phyloP scores from a whole-genome alignment of 1,140 invertebrate genomes.

The Leucophenga varia region DNA sequence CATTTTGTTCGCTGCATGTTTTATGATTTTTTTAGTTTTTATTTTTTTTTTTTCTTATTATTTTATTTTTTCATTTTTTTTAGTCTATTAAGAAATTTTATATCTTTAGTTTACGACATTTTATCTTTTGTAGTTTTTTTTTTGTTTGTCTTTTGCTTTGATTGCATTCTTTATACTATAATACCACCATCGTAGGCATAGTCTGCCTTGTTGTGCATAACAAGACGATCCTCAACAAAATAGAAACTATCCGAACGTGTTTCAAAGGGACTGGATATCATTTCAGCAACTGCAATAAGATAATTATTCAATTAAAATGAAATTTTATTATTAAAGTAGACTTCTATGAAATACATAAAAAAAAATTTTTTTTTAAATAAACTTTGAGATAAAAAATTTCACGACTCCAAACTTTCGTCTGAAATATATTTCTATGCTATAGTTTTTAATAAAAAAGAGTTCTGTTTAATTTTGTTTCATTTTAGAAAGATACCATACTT shows the following conservation, averaged over 20 bases:
- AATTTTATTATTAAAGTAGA: conserved; percentile 1
- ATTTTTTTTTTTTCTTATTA: too few relatives aligned
- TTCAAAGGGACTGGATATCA: conserved; percentile 94
- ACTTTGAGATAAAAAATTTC: too few relatives aligned
- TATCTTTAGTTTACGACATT: too few relatives aligned
- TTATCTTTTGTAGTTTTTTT: conserved; percentile 13
- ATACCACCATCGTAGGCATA: conserved; percentile 55
- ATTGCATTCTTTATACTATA: conserved; percentile 31
- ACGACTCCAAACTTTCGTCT: too few relatives aligned
- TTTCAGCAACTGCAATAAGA: conserved; percentile 82
- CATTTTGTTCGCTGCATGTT: conserved; percentile 12
- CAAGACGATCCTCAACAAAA: conserved; percentile 93
- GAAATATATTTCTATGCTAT: too few relatives aligned
- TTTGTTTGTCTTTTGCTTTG: conserved; percentile 20
- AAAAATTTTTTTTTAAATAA: too few relatives aligned
- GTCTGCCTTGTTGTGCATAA: conserved; percentile 97
- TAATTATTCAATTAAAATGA: too few relatives aligned
- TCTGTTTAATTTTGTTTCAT: too few relatives aligned
- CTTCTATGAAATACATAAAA: conserved; percentile 1
- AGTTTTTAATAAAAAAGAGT: too few relatives aligned
- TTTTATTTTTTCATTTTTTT: conserved; percentile 18
- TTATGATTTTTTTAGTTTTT: too few relatives aligned
- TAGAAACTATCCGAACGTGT: conserved; percentile 98
- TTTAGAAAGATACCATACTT: too few relatives aligned
- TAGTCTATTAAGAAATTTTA: too few relatives aligned